A percentile compares a stretch with the other conserved stretches of the same genome.
Evolutionary conservation across 2,797 vertebrate genomes (phyloP).

Genomic region (Enteromius argenteus): DNA sequence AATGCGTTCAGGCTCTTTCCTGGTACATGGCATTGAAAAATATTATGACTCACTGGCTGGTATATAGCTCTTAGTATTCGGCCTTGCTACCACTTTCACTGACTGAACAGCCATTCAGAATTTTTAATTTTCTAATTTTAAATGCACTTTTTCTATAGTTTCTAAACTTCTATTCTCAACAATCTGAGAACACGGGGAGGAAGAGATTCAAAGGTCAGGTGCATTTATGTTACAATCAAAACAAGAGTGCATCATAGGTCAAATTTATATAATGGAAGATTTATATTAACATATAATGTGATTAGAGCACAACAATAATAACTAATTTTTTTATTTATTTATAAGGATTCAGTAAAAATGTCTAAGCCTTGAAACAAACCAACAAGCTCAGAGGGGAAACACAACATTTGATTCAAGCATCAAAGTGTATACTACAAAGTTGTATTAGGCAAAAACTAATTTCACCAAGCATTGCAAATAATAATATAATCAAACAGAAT

Average conservation of each 20-base stretch:
- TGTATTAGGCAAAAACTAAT: not conserved
- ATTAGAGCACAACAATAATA: not conserved
- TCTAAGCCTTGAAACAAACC: not conserved
- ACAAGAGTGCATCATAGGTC: not conserved
- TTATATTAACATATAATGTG: not conserved
- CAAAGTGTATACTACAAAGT: not conserved
- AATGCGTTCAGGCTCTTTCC: constrained; percentile 27
- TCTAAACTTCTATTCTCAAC: not conserved
- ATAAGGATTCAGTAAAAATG: not conserved
- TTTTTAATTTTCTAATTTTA: constrained; percentile 41
- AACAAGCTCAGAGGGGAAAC: not conserved
- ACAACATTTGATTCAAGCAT: not conserved
- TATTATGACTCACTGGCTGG: constrained; percentile 38
- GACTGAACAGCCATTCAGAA: constrained; percentile 26
- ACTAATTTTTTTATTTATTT: not conserved
- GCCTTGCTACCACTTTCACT: constrained; percentile 22
- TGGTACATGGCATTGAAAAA: constrained; percentile 43
- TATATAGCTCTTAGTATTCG: constrained; percentile 13
- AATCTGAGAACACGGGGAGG: not conserved
- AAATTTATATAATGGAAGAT: not conserved
- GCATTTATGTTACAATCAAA: not conserved
- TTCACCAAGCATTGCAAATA: not conserved
- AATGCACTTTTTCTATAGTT: constrained; percentile 20
- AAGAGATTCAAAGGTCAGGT: not conserved
- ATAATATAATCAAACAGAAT: not conserved